These are phyloP conservation scores for Glareola pratincola DNA, from an alignment of 2,113 vertebrate species.

Conservation along the genomic window DNA sequence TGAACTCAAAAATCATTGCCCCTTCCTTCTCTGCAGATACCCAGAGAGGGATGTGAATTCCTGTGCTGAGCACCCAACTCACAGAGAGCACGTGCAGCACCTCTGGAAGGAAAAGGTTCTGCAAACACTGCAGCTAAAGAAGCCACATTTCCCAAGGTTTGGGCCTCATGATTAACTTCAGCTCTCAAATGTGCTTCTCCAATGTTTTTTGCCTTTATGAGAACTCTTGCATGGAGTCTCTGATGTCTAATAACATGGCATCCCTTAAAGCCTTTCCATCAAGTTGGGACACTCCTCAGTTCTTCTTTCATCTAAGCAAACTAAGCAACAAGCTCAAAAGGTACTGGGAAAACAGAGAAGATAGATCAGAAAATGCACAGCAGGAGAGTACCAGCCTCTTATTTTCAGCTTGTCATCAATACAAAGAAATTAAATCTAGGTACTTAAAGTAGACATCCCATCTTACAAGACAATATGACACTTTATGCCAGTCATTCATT, in stretches of 20 bases:
- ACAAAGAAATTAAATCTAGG: not conserved
- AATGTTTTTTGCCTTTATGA: not conserved
- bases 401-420: not conserved
- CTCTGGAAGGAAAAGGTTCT: not conserved
- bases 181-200: not conserved
- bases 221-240: not conserved
- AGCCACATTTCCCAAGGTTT: not conserved
- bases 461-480: not conserved
- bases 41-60: not conserved
- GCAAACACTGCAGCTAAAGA: not conserved
- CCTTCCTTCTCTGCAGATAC: not conserved
- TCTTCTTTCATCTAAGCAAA: not conserved
- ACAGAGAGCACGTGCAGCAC: fast-evolving
- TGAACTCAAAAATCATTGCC: not conserved
- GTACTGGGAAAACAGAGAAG: not conserved
- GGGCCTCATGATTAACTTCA: not conserved
- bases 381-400: not conserved
- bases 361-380: not conserved
- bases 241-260: not conserved
- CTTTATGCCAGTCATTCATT: not conserved
- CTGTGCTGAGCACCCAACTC: not conserved
- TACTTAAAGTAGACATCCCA: not conserved
- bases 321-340: not conserved
- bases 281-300: not conserved
- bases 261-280: not conserved